Evolutionary conservation across 2,888 invertebrate species (phyloP), one percentile per base, ranked within the genome.

Genomic region (Petrolisthes cinctipes): DNA sequence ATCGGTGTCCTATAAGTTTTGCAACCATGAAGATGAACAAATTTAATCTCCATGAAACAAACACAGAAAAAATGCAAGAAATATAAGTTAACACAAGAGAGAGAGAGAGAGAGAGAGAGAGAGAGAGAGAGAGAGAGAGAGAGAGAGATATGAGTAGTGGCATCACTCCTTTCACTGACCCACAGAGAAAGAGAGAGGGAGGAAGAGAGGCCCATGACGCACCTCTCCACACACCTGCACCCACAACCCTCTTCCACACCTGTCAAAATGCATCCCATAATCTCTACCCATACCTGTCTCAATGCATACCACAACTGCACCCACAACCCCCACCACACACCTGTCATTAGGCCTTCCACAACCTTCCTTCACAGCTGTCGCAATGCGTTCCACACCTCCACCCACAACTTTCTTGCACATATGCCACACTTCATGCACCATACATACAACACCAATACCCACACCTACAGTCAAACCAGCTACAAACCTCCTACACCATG

Each of bases 101-200:
- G 61, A 61, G 7, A 61, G 6, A 61, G 14, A 61, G 14, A 9
- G 14, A 61, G 14, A 14, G 61, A 61, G 14, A 14, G 20, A n/a
- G n/a, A 6, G n/a, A 73, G 5, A 14, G n/a, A 73, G n/a, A n/a
- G 73, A 73, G n/a, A 76, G 76, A 76, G 53, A 76, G 53, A 76
- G 53, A 53, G 76, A 76, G 76, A 76, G 53, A 76, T 23, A 51
- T 11, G n/a, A n/a, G n/a, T 23, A 76, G 76, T 37, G 53, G 17
- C 14, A 17, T 6, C n/a, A 71, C 71, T 6, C n/a, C 9, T 20
- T 71, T 6, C 9, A 71, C 14, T 7, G 71, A 71, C 20, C n/a
- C 20, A 71, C 20, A 79, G 79, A 79, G 54, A 54, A 20, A 76
- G 76, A 76, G 76, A 76, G 76, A 76, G 76, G 37, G 76, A 76